Evolutionary conservation across 2,888 invertebrate genomes (phyloP), one percentile per base, ranked within the genome.

Genomic region (Caenorhabditis virilis): DNA sequence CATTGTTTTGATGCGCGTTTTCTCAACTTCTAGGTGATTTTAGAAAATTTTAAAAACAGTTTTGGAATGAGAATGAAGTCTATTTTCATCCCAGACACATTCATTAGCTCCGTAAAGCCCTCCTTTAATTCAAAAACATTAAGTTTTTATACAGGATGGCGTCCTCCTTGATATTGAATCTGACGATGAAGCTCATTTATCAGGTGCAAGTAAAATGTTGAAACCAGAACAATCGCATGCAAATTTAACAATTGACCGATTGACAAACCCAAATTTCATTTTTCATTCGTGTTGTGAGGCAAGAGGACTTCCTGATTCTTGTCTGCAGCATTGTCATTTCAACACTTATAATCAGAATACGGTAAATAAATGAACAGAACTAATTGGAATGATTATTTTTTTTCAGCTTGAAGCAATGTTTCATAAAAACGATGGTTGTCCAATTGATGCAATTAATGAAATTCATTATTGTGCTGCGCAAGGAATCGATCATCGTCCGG

Each of bases 401-500:
- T 47, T 49, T 51, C 56, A 77, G 77, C 64, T 78, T 1, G 76
- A 76, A 56, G 41, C 56, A 20, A 78, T 78, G 78, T 78, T 77
- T 61, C 72, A 73, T 51, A 66, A 67, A 25, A 46, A 47, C 0
- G 73, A 77, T 55, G 62, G 53, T 7, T 78, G 78, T 43, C 78
- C 78, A 5, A 68, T 78, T 36, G 73, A 74, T 15, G 78, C 78
- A 1, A 59, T 77, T 30, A 73, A 77, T 35, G 78, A 78, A 45
- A 72, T 78, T 22, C 78, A 78, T 42, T 78, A 63, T 49, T 77
- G 78, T 56, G 77, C 78, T 11, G 77, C 76, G 9, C 74, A 74
- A 52, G 74, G 77, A 23, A 51, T 70, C 6, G 76, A 77, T 50
- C 77, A 77, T 42, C 33, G 58, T 6, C 30, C 25, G 58, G 57